A percentile compares a stretch with the other conserved stretches of the same genome.
Conservation (phyloP, 2,888 invertebrate species). For the Serrognathus titanus region DNA sequence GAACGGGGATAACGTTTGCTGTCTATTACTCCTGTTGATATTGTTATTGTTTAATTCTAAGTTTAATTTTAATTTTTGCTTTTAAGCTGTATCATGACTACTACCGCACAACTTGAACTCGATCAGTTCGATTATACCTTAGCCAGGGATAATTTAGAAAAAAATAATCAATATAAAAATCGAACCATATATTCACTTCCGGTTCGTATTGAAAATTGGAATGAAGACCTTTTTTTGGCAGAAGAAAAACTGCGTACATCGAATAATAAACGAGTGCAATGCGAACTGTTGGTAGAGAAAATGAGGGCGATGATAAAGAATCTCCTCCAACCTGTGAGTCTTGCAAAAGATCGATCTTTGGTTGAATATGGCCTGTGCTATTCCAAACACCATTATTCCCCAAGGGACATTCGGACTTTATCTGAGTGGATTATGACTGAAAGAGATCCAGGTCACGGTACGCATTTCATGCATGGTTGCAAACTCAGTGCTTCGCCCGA, state of each 20-base stretch:
- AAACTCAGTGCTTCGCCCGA: conserved; percentile 51
- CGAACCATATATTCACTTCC: conserved; percentile 39
- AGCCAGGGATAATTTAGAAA: conserved; percentile 18
- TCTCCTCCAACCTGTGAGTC: conserved; percentile 47
- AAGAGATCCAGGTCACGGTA: conserved; percentile 45
- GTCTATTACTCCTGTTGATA: no score
- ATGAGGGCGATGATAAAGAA: conserved; percentile 52
- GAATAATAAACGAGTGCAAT: conserved; percentile 47
- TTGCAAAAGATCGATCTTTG: conserved; percentile 42
- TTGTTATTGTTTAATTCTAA: no score
- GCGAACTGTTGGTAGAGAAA: conserved; percentile 52
- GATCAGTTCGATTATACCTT: conserved; percentile 12
- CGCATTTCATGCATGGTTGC: conserved; percentile 51
- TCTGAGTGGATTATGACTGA: conserved; percentile 53
- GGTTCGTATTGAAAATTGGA: conserved; percentile 55
- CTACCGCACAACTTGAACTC: no score
- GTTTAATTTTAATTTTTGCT: no score
- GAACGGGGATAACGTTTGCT: no score
- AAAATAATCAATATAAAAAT: conserved; percentile 28
- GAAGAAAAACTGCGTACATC: conserved; percentile 48
- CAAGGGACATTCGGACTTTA: conserved; percentile 22
- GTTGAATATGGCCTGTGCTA: conserved; percentile 50
- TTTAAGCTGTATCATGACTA: no score
- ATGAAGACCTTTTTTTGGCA: conserved; percentile 52
- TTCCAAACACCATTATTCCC: conserved; percentile 33